Evolutionary conservation across 2,113 vertebrate species (phyloP), one percentile per base, ranked within the genome.

Genomic region (Chitala chitala): DNA sequence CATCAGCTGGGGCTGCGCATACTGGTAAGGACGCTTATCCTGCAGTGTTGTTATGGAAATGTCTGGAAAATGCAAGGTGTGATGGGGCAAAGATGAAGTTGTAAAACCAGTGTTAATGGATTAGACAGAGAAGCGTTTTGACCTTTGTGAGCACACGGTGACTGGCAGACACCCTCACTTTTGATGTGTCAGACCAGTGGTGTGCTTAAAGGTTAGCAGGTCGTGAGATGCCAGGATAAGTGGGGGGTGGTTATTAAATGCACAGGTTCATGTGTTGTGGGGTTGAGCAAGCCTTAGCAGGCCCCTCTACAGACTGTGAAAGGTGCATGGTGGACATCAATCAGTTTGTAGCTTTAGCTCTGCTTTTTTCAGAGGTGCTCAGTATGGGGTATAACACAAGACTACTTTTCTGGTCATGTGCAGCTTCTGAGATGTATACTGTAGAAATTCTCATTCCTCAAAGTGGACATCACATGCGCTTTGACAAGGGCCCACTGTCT

Each of bases 91-190:
- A 59, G 7, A 29, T 59, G 56, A 59, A 29, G 24, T 29, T 1
- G 13, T n/a, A n/a, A n/a, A n/a, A n/a, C n/a, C n/a, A 17, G 26
- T 12, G 12, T 17, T 4, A 24, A 24, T 68, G 22, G 64, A 42
- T 46, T 46, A 24, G 42, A 46, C n/a, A 8, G 26, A 61, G 24
- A 1, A 1, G 26, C 10, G 2, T 8, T 61, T 61, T 29, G 24
- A 33, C 58, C 29, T 31, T 3, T 61, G 58, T 13, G 4, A 10
- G 29, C 20, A 1, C n/a, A 15, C 8, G 29, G 63, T 66, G 38
- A 66, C 26, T 42, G 63, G n/a, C 63, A 66, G 59, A 31, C 63
- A 10, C 66, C 33, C 66, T 51, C 66, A 9, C 42, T 22, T 10
- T n/a, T 7, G 42, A 24, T 50, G 22, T 20, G 24, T 31, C 2